Conservation (phyloP, 1,140 invertebrate genomes). For the Harpegnathos saltator region DNA sequence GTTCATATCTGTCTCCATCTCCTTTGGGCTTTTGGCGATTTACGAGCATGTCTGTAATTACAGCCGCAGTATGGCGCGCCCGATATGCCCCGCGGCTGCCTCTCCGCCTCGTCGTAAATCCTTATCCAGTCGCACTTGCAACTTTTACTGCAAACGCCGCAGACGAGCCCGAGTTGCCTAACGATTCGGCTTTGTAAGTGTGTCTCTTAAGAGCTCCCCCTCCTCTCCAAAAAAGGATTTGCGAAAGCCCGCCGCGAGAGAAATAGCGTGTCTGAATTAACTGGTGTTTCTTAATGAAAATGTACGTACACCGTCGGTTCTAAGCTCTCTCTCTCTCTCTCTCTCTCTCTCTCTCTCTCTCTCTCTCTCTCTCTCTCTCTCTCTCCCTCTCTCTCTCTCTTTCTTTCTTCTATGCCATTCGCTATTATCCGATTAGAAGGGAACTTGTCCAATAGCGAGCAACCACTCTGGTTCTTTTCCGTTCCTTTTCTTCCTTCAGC, state of each 20-base stretch:
- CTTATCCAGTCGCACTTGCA: conserved; percentile 38
- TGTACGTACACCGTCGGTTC: not conserved
- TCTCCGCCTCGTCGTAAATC: conserved; percentile 45
- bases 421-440: not conserved
- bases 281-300: not conserved
- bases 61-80: too few relatives aligned
- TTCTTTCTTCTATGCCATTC: not conserved
- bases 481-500: too few relatives aligned
- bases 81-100: not conserved
- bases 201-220: not conserved
- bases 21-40: conserved; percentile 20
- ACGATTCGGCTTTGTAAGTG: not conserved
- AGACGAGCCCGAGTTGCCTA: not conserved
- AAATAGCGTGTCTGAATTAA: not conserved
- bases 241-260: not conserved
- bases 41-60: conserved; percentile 51
- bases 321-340: not conserved
- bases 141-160: not conserved
- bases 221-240: not conserved
- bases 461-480: too few relatives aligned
- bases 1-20: conserved; percentile 54
- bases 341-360: not conserved
- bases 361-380: not conserved
- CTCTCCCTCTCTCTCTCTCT: not conserved
- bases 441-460: too few relatives aligned